Percentiles rank a stretch among this genome's conserved stretches.
These are phyloP conservation scores for Corticium candelabrum DNA, from an alignment of 37 sponge, comb jelly and placozoan genomes.

Conservation along the genomic window DNA sequence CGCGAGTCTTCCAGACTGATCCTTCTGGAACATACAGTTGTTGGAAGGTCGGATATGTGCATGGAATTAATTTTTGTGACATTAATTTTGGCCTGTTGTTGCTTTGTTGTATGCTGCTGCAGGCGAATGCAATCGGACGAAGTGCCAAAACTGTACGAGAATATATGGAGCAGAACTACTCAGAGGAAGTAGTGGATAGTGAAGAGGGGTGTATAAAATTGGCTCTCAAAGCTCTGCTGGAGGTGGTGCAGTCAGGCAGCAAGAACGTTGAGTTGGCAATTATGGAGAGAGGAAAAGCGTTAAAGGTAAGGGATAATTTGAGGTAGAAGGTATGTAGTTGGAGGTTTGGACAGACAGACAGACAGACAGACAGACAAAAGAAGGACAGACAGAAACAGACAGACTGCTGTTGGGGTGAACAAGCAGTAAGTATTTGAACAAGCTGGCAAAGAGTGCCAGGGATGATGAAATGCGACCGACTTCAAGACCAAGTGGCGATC, in stretches of 20 bases:
- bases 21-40: constrained; percentile 94
- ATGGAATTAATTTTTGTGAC: background rate
- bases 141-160: constrained; percentile 96
- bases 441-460: too few species aligned
- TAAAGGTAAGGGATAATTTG: constrained; percentile 35
- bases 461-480: too few species aligned
- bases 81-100: background rate
- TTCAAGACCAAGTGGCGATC: too few species aligned
- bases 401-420: too few species aligned
- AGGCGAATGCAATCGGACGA: constrained; percentile 92
- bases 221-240: constrained; percentile 79
- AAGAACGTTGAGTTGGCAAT: constrained; percentile 94
- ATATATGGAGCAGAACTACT: constrained; percentile 91
- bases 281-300: constrained; percentile 69
- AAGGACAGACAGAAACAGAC: too few species aligned
- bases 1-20: constrained; percentile 92
- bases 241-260: constrained; percentile 94
- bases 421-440: background rate
- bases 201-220: constrained; percentile 71
- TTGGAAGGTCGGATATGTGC: constrained; percentile 70
- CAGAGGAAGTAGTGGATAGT: constrained; percentile 60
- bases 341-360: too few species aligned
- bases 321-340: too few species aligned
- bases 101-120: background rate
- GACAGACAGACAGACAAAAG: too few species aligned